Evolutionary conservation across 2,113 vertebrate species (phyloP).

Genomic region (Accipiter cooperii): DNA sequence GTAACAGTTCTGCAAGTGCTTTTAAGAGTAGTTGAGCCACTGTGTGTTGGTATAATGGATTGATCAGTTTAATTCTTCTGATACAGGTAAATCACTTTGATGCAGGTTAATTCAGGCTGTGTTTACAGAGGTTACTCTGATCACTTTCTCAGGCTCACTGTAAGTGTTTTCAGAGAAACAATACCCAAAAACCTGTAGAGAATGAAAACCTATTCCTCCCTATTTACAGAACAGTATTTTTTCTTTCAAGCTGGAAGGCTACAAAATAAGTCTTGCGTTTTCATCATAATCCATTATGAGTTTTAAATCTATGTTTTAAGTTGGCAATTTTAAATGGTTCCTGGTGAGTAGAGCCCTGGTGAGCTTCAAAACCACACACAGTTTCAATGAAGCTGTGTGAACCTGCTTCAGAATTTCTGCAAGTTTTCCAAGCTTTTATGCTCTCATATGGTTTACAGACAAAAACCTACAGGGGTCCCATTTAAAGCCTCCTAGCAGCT

Average conservation of each 20-base stretch:
- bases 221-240: not conserved
- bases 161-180: not conserved
- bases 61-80: not conserved
- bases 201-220: not conserved
- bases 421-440: slow-evolving; percentile 65
- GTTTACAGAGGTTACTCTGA: slow-evolving; percentile 8
- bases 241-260: slow-evolving; percentile 1
- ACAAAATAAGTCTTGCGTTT: slow-evolving; percentile 22
- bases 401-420: slow-evolving; percentile 44
- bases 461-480: slow-evolving; percentile 70
- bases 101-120: slow-evolving; percentile 20
- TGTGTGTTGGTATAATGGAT: not conserved
- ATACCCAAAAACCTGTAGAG: not conserved
- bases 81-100: not conserved
- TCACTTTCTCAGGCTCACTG: not conserved
- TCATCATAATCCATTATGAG: slow-evolving; percentile 41
- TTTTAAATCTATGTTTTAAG: slow-evolving; percentile 54
- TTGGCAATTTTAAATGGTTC: slow-evolving; percentile 50
- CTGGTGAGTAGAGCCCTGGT: slow-evolving; percentile 39
- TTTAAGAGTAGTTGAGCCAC: not conserved
- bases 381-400: slow-evolving; percentile 61
- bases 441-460: slow-evolving; percentile 64
- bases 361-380: slow-evolving; percentile 67
- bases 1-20: not conserved
- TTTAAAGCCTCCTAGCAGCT: slow-evolving; percentile 61